Percentiles rank a stretch among this genome's conserved stretches.
These are phyloP conservation scores for Metalampra italica DNA, from an alignment of 2,888 invertebrate genomes.

Conservation along the genomic window DNA sequence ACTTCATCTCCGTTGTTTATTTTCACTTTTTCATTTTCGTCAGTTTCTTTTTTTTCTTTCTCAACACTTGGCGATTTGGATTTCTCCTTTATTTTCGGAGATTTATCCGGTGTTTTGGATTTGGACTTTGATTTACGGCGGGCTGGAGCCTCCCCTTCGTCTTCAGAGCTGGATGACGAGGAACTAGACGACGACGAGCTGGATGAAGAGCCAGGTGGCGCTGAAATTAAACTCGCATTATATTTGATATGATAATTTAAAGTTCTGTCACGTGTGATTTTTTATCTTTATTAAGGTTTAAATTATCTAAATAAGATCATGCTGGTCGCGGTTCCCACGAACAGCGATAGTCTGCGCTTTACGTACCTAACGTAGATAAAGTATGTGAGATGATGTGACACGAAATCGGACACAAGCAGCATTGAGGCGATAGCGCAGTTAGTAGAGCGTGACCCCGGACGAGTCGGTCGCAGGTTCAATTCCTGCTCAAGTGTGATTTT, in stretches of 20 bases:
- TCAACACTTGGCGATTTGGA: slow-evolving; percentile 54
- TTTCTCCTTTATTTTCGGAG: slow-evolving; percentile 51
- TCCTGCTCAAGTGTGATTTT: too few species aligned
- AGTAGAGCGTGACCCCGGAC: too few species aligned
- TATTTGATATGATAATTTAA: neutral
- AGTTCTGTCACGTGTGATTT: too few species aligned
- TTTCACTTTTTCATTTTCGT: slow-evolving; percentile 46
- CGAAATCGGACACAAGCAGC: too few species aligned
- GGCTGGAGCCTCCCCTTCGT: slow-evolving; percentile 57
- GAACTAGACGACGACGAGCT: slow-evolving; percentile 74
- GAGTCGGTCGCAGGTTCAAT: too few species aligned
- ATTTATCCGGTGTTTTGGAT: slow-evolving; percentile 61
- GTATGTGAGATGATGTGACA: too few species aligned
- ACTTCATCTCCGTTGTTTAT: slow-evolving; percentile 64
- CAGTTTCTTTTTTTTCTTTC: slow-evolving; percentile 28
- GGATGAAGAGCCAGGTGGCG: slow-evolving; percentile 71
- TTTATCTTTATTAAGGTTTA: too few species aligned
- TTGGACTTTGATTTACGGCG: slow-evolving; percentile 65
- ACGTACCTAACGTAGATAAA: too few species aligned
- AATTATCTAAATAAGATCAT: too few species aligned
- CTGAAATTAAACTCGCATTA: slow-evolving; percentile 26
- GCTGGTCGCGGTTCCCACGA: too few species aligned
- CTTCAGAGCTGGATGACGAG: slow-evolving; percentile 72
- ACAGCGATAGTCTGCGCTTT: too few species aligned
- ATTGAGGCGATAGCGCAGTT: too few species aligned